These are phyloP conservation scores for Epistrophe eligans DNA, from an alignment of 2,888 invertebrate genomes.

Conservation along the genomic window DNA sequence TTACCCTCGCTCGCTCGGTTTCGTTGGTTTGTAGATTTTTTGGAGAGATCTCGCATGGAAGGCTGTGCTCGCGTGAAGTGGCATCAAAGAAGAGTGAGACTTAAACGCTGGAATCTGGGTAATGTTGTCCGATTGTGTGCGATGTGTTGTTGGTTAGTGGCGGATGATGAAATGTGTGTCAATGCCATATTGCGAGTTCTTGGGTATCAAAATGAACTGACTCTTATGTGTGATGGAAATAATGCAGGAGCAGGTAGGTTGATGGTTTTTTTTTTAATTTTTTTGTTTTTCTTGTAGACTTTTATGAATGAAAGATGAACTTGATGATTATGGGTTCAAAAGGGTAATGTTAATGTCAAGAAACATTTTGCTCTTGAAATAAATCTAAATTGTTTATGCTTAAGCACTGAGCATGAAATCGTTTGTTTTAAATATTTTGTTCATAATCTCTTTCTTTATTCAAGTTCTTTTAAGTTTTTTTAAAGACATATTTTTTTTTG, in stretches of 20 bases:
- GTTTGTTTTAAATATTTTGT: slow-evolving; percentile 7
- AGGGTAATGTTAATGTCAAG: slow-evolving; percentile 72
- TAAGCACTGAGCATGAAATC: slow-evolving; percentile 51
- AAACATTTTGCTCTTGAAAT: slow-evolving; percentile 30
- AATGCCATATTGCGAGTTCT: slow-evolving; percentile 40
- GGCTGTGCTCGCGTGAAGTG: slow-evolving; percentile 26
- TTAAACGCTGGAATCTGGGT: slow-evolving; percentile 67
- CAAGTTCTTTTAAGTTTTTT: neutral
- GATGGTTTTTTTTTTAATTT: slow-evolving; percentile 5
- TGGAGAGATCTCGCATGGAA: slow-evolving; percentile 40
- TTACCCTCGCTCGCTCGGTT: neutral
- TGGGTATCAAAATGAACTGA: slow-evolving; percentile 33
- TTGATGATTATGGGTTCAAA: slow-evolving; percentile 62
- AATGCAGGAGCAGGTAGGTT: slow-evolving; percentile 1
- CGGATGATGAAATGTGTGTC: slow-evolving; percentile 41
- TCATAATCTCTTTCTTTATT: neutral
- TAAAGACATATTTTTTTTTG: neutral
- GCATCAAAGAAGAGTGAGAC: slow-evolving; percentile 43
- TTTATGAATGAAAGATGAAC: slow-evolving; percentile 44
- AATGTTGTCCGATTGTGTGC: slow-evolving; percentile 59
- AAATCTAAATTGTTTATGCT: slow-evolving; percentile 34
- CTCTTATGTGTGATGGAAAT: neutral
- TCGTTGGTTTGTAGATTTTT: slow-evolving; percentile 41
- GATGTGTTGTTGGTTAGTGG: slow-evolving; percentile 14
- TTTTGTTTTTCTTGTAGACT: neutral